Percentiles rank a stretch among this genome's conserved stretches.
These are phyloP conservation scores for Stenopsyche tienmushanensis DNA, from an alignment of 1,140 invertebrate species.

Conservation along the genomic window DNA sequence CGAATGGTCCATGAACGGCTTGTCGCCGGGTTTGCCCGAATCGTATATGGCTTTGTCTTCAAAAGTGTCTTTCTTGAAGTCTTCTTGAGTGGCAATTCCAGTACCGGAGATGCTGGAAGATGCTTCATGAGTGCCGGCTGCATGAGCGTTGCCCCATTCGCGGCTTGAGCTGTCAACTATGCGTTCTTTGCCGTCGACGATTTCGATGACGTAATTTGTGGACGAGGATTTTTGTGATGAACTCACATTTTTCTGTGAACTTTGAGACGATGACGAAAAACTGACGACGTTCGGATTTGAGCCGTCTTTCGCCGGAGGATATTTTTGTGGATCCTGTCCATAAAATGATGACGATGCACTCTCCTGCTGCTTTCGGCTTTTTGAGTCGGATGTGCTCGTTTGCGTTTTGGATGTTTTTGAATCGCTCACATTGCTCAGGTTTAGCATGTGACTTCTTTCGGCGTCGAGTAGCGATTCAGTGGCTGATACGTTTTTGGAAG, in stretches of 20 bases:
- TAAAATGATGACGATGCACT: too few relatives aligned
- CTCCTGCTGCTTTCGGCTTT: conserved; percentile 33
- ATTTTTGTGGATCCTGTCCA: conserved; percentile 17
- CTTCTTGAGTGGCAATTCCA: conserved; percentile 54
- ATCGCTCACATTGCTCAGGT: conserved; percentile 6
- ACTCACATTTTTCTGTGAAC: conserved; percentile 51
- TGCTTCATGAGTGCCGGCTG: conserved; percentile 54
- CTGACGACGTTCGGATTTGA: conserved; percentile 44
- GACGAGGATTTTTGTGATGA: conserved; percentile 57
- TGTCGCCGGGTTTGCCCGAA: conserved; percentile 53
- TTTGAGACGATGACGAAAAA: conserved; percentile 45
- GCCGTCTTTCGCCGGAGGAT: neutral
- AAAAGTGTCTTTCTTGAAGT: conserved; percentile 54
- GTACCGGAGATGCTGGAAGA: conserved; percentile 55
- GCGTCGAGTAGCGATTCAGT: conserved; percentile 51
- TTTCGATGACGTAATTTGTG: conserved; percentile 58
- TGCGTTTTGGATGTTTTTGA: conserved; percentile 1
- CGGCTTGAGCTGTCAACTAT: conserved; percentile 57
- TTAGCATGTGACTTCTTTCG: conserved; percentile 43
- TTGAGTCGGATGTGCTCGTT: conserved; percentile 10
- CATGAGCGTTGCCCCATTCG: conserved; percentile 56
- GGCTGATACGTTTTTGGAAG: conserved; percentile 48
- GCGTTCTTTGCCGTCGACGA: conserved; percentile 63
- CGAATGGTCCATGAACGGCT: conserved; percentile 31
- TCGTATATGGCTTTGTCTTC: conserved; percentile 58